A percentile compares a stretch with the other conserved stretches of the same genome.
These are phyloP conservation scores for Trissolcus brochymenae DNA, from an alignment of 2,888 invertebrate species.

Conservation along the genomic window DNA sequence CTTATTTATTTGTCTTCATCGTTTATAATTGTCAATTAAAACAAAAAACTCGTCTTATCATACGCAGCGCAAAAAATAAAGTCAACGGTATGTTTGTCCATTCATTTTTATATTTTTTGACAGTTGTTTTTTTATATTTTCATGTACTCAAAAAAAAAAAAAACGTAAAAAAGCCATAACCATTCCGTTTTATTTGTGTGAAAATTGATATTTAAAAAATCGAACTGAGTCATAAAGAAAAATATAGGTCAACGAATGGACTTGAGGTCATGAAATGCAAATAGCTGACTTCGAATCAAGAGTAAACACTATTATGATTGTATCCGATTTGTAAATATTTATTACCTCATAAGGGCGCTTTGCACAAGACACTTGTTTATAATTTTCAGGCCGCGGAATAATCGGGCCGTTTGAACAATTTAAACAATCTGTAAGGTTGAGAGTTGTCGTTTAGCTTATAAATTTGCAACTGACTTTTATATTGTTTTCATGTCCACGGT, in stretches of 20 bases:
- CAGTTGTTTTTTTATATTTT: too few species aligned
- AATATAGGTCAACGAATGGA: conserved; percentile 18
- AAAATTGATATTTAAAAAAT: neutral
- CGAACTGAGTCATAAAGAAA: conserved; percentile 5
- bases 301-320: conserved; percentile 5
- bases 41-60: too few species aligned
- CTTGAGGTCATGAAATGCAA: conserved; percentile 8
- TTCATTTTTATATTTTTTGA: too few species aligned
- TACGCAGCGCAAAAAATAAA: too few species aligned
- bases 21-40: too few species aligned
- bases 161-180: too few species aligned
- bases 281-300: conserved; percentile 5
- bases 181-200: neutral
- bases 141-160: too few species aligned
- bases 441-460: too few species aligned
- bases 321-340: conserved; percentile 29
- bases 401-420: conserved; percentile 21
- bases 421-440: conserved; percentile 1
- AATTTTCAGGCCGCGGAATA: conserved; percentile 43
- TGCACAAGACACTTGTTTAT: conserved; percentile 29
- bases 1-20: neutral
- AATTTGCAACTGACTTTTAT: conserved; percentile 12
- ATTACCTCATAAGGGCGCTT: conserved; percentile 39
- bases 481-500: neutral
- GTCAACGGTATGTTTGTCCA: too few species aligned